Evolutionary conservation across 2,888 invertebrate genomes (phyloP).

Genomic region (Pachymerium ferrugineum): DNA sequence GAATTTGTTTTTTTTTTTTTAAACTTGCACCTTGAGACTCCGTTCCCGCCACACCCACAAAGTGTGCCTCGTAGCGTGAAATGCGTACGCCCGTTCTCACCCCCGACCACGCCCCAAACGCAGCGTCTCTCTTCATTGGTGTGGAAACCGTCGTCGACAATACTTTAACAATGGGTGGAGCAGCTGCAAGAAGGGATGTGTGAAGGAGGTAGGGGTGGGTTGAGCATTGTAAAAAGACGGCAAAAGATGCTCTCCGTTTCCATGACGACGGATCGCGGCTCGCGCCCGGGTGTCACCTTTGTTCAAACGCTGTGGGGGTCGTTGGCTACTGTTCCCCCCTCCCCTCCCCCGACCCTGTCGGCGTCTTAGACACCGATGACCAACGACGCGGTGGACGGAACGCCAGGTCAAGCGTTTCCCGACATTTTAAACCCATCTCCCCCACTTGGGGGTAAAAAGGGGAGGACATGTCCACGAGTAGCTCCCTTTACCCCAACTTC

Average conservation of each 20-base stretch:
- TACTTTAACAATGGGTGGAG: constrained; percentile 9
- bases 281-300: constrained; percentile 27
- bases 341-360: neutral
- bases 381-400: constrained; percentile 24
- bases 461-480: neutral
- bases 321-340: neutral
- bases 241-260: constrained; percentile 4
- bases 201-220: neutral
- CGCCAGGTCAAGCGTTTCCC: constrained; percentile 27
- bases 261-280: constrained; percentile 27
- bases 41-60: constrained; percentile 21
- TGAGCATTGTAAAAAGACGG: neutral
- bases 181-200: neutral
- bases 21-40: constrained; percentile 7
- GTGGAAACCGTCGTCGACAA: constrained; percentile 15
- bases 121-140: neutral
- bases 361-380: constrained; percentile 13
- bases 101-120: constrained; percentile 2
- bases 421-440: neutral
- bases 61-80: constrained; percentile 25
- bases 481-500: neutral
- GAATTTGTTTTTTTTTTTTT: neutral
- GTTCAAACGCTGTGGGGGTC: constrained; percentile 2
- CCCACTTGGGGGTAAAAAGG: constrained; percentile 6
- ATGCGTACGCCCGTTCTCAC: constrained; percentile 12